These are phyloP conservation scores for Nasonia vitripennis DNA, from an alignment of 1,140 invertebrate species.

Conservation along the genomic window DNA sequence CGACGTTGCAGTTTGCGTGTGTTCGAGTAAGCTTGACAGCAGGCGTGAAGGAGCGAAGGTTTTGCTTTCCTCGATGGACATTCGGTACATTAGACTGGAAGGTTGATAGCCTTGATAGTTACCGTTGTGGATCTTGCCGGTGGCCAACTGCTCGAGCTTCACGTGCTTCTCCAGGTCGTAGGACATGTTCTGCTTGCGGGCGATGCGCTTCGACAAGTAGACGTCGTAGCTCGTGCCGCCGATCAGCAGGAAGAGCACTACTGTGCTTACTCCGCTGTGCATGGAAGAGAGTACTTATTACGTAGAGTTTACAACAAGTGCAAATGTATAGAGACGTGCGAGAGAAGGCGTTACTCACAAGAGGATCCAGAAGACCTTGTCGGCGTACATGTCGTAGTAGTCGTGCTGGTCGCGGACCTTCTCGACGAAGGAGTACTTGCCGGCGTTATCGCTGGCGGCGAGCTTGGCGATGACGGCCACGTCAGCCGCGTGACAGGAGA, in stretches of 20 bases:
- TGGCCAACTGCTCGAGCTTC: constrained; percentile 67
- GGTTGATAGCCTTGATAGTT: background rate
- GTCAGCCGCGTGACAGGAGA: constrained; percentile 79
- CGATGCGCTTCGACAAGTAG: constrained; percentile 65
- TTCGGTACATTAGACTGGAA: background rate
- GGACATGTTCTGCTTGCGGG: constrained; percentile 54
- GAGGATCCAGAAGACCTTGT: constrained; percentile 83
- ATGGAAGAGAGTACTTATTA: no score
- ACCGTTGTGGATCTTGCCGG: constrained; percentile 67
- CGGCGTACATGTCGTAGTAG: constrained; percentile 80
- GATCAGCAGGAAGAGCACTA: constrained; percentile 77
- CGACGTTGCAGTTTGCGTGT: background rate
- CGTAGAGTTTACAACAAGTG: background rate
- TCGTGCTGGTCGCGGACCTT: constrained; percentile 81
- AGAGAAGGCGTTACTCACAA: constrained; percentile 76
- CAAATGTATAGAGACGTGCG: background rate
- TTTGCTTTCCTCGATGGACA: background rate
- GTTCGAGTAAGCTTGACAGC: background rate
- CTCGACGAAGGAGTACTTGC: constrained; percentile 62
- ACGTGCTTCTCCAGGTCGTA: constrained; percentile 71
- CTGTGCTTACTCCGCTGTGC: constrained; percentile 76
- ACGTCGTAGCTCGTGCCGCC: constrained; percentile 74
- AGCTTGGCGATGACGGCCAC: constrained; percentile 77
- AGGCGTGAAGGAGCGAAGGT: background rate
- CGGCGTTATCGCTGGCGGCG: constrained; percentile 67